Percentiles rank a stretch among this genome's conserved stretches.
Evolutionary conservation across 2,888 invertebrate genomes (phyloP).

Genomic region (Tetragonisca angustula): DNA sequence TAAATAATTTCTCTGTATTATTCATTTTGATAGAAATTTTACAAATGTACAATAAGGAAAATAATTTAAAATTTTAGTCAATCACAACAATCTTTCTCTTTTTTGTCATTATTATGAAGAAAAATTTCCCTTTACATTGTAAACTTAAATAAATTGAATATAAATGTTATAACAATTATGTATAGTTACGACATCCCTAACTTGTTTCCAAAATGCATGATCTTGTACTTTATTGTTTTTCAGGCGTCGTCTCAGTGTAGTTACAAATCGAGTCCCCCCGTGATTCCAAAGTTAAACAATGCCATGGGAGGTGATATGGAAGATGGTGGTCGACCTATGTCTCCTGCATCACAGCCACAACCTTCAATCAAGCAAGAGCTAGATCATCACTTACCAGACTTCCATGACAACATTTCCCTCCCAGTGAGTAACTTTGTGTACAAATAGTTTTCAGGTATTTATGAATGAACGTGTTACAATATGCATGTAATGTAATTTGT

Average conservation of each 20-base stretch:
- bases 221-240: conserved; percentile 68
- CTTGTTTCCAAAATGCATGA: conserved; percentile 11
- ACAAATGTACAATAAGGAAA: not conserved
- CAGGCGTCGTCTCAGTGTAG: conserved; percentile 88
- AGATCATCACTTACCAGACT: conserved; percentile 85
- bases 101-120: not conserved
- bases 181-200: not conserved
- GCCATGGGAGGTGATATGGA: conserved; percentile 86
- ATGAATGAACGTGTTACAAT: conserved; percentile 4
- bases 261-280: conserved; percentile 87
- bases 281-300: conserved; percentile 87
- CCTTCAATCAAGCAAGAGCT: conserved; percentile 88
- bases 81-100: not conserved
- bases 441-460: not conserved
- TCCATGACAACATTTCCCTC: conserved; percentile 84
- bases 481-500: conserved; percentile 32
- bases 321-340: conserved; percentile 85
- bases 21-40: not conserved
- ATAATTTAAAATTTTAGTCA: not conserved
- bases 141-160: not conserved
- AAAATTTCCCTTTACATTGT: not conserved
- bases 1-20: not conserved
- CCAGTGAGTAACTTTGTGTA: conserved; percentile 77
- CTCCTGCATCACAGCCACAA: conserved; percentile 85
- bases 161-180: not conserved